These are phyloP conservation scores for Perca schrenkii DNA, from an alignment of 2,113 vertebrate genomes.

Conservation along the genomic window DNA sequence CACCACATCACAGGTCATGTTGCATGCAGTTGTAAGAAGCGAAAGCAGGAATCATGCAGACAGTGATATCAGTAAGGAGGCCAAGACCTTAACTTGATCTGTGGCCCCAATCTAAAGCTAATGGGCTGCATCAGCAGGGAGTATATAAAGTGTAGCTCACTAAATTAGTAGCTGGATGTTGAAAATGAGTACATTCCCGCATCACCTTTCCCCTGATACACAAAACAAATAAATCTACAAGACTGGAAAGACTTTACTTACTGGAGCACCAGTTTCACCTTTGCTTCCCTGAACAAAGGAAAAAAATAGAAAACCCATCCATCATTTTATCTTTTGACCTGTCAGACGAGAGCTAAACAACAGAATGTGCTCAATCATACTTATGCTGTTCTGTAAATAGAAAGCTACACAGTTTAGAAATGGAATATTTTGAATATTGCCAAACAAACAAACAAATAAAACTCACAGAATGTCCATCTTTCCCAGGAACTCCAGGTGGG, in stretches of 20 bases:
- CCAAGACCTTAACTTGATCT: not conserved
- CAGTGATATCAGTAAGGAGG: not conserved
- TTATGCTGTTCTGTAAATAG: not conserved
- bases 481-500: constrained; percentile 71
- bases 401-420: not conserved
- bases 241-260: constrained; percentile 65
- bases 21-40: not conserved
- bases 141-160: not conserved
- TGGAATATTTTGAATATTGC: not conserved
- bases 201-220: not conserved
- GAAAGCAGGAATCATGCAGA: not conserved
- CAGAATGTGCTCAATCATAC: not conserved
- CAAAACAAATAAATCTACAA: constrained; percentile 8
- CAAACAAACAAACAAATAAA: not conserved
- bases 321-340: constrained; percentile 2
- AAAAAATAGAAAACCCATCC: constrained; percentile 33
- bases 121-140: not conserved
- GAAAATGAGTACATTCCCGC: not conserved
- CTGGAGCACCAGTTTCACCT: constrained; percentile 80
- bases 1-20: not conserved
- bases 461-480: constrained; percentile 84
- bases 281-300: constrained; percentile 77
- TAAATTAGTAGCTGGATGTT: not conserved
- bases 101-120: not conserved
- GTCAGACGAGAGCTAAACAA: not conserved